Evolutionary conservation across 2,888 invertebrate genomes (phyloP).

Genomic region (Parapristionchus giblindavisi): DNA sequence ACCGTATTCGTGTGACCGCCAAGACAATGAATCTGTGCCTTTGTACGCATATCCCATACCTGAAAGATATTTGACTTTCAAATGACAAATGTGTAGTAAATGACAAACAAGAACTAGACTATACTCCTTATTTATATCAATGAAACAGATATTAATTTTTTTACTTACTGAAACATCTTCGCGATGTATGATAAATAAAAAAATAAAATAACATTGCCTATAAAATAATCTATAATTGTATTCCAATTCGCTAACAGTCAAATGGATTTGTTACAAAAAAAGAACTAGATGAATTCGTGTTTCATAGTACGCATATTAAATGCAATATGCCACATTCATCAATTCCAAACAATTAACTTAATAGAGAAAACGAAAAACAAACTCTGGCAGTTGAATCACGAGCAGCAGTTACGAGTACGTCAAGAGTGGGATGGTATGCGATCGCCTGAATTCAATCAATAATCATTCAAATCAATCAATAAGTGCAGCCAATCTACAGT

Average conservation of each 20-base stretch:
- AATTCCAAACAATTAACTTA: neutral
- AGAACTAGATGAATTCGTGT: too few species aligned
- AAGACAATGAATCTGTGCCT: slow-evolving; percentile 95
- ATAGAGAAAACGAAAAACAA: slow-evolving; percentile 41
- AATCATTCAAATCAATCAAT: neutral
- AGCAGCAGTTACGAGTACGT: slow-evolving; percentile 91
- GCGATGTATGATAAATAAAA: too few species aligned
- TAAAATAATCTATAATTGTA: too few species aligned
- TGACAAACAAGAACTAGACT: too few species aligned
- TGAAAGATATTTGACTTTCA: too few species aligned
- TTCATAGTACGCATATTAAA: too few species aligned
- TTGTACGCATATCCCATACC: slow-evolving; percentile 98
- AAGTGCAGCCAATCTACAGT: slow-evolving; percentile 69
- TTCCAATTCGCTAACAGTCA: too few species aligned
- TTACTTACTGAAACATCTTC: too few species aligned
- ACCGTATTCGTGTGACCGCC: slow-evolving; percentile 96
- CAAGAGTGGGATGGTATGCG: slow-evolving; percentile 91
- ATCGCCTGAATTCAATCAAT: slow-evolving; percentile 76
- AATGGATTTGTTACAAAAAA: too few species aligned
- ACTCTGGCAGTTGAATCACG: slow-evolving; percentile 90
- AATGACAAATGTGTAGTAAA: too few species aligned
- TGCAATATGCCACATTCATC: too few species aligned
- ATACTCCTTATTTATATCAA: neutral
- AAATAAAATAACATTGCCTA: neutral
- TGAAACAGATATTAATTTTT: too few species aligned